Evolutionary conservation across 2,113 vertebrate genomes (phyloP).

Genomic region (Zootoca vivipara): DNA sequence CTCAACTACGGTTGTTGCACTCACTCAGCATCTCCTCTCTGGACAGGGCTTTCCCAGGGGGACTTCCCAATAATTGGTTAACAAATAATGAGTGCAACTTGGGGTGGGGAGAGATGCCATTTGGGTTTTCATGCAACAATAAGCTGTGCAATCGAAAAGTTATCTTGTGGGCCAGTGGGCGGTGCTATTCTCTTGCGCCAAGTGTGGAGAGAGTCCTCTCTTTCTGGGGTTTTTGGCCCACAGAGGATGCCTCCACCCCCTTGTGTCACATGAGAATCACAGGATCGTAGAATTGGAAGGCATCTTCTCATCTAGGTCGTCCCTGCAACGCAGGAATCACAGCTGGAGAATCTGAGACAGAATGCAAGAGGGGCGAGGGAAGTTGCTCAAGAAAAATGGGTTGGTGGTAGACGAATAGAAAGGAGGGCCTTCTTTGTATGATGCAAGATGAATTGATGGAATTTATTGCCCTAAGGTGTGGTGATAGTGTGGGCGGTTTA

Average conservation of each 20-base stretch:
- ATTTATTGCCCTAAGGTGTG: neutral
- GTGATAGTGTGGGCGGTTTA: neutral
- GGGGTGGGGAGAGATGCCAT: too few species aligned
- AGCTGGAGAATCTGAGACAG: too few species aligned
- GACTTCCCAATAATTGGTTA: neutral
- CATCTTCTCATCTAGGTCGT: too few species aligned
- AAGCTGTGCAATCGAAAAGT: neutral
- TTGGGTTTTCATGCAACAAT: too few species aligned
- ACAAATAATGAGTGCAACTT: too few species aligned
- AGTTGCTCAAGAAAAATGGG: neutral
- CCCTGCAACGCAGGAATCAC: too few species aligned
- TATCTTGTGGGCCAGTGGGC: neutral
- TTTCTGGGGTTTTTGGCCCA: neutral
- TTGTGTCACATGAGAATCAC: neutral
- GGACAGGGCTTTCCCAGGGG: neutral
- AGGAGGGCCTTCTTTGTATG: neutral
- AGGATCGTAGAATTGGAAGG: too few species aligned
- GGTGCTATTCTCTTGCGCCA: neutral
- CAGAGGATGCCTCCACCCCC: too few species aligned
- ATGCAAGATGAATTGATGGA: neutral
- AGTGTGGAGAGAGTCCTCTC: too few species aligned
- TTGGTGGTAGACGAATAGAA: accelerated
- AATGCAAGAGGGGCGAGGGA: too few species aligned
- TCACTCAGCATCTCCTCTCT: neutral
- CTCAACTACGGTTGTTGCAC: too few species aligned